Evolutionary conservation across 1,140 invertebrate genomes (phyloP).

Genomic region (Cherax quadricarinatus): DNA sequence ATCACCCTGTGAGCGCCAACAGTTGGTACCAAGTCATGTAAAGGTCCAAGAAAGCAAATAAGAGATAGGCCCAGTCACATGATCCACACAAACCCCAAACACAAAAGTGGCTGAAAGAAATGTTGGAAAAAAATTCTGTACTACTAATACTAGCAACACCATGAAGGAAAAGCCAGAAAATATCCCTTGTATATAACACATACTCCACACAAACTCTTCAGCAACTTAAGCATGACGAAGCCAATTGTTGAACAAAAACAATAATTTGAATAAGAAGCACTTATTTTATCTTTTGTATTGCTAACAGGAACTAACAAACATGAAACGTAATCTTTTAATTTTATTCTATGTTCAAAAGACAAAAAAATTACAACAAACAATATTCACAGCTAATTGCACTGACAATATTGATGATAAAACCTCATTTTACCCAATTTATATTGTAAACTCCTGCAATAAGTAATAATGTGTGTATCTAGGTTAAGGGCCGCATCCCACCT

Average conservation of each 20-base stretch:
- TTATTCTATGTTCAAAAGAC: background rate
- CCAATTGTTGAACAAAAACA: background rate
- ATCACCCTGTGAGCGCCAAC: slow-evolving; percentile 48
- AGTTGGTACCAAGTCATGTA: slow-evolving; percentile 52
- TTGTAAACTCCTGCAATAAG: too few species aligned
- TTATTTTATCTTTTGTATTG: background rate
- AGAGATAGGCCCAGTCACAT: slow-evolving; percentile 12
- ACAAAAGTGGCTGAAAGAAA: slow-evolving; percentile 17
- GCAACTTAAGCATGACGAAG: background rate
- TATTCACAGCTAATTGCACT: background rate
- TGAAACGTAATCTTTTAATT: background rate
- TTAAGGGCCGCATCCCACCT: too few species aligned
- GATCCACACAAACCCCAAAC: slow-evolving; percentile 21
- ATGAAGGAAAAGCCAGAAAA: slow-evolving; percentile 1
- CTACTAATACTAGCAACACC: background rate
- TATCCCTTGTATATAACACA: background rate
- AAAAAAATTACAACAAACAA: background rate
- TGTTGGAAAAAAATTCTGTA: background rate
- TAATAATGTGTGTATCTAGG: too few species aligned
- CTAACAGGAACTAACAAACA: background rate
- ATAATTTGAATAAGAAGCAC: background rate
- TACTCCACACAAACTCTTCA: background rate
- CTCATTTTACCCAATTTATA: background rate
- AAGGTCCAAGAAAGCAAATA: slow-evolving; percentile 50
- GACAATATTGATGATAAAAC: background rate